Evolutionary conservation across 2,888 invertebrate genomes (phyloP).

Genomic region (Neocrepidodera transversa): DNA sequence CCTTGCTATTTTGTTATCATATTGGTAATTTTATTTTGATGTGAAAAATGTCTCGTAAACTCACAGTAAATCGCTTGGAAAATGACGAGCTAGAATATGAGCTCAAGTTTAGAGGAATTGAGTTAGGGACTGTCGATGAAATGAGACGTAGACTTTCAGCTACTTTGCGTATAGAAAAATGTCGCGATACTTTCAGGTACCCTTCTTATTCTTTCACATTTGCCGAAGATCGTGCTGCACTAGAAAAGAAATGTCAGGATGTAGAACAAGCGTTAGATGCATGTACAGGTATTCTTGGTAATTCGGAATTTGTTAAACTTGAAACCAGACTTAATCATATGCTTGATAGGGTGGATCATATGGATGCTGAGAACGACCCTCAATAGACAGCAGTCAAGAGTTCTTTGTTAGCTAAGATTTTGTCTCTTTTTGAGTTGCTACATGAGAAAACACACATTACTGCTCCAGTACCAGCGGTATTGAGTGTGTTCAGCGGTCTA

Average conservation of each 20-base stretch:
- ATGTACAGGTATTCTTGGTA: not conserved
- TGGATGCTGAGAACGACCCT: not conserved
- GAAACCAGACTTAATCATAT: slow-evolving; percentile 14
- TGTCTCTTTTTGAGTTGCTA: not conserved
- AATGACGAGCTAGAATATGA: slow-evolving; percentile 13
- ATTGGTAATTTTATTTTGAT: too few relatives aligned
- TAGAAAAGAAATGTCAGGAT: slow-evolving; percentile 2
- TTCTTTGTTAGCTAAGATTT: slow-evolving; percentile 1
- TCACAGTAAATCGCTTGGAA: slow-evolving; percentile 8
- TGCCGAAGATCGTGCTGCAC: slow-evolving; percentile 1
- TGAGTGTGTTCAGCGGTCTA: not conserved
- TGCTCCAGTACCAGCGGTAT: slow-evolving; percentile 1
- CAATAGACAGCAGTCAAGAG: not conserved
- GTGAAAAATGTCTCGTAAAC: slow-evolving; percentile 1
- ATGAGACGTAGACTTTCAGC: slow-evolving; percentile 2
- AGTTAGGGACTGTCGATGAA: slow-evolving; percentile 3
- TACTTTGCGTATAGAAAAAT: slow-evolving; percentile 11
- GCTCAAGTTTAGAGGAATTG: slow-evolving; percentile 4
- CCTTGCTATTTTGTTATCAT: too few relatives aligned
- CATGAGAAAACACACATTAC: not conserved
- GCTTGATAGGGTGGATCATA: slow-evolving; percentile 10
- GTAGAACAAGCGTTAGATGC: not conserved
- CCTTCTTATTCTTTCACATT: slow-evolving; percentile 3
- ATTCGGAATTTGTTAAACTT: not conserved
- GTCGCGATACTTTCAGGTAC: slow-evolving; percentile 15